These are phyloP conservation scores for Amiota mariae DNA, from an alignment of 2,888 invertebrate species.

Conservation along the genomic window DNA sequence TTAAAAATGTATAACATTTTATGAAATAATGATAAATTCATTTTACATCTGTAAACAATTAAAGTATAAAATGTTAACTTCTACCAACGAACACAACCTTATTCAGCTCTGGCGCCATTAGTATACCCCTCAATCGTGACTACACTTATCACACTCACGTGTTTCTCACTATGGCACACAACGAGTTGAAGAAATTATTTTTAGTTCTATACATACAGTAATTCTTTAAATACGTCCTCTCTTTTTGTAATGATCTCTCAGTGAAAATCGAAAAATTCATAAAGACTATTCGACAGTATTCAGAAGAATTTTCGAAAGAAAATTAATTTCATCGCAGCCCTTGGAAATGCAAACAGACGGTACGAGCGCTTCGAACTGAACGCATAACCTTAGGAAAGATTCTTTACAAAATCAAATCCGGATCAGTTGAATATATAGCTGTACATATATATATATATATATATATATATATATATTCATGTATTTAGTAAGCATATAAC, in stretches of 20 bases:
- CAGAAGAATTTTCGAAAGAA: slow-evolving; percentile 9
- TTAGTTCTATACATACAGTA: too few species aligned
- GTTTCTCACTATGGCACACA: too few species aligned
- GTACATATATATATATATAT: slow-evolving; percentile 8
- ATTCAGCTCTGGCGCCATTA: too few species aligned
- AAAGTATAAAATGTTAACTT: too few species aligned
- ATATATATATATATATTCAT: slow-evolving; percentile 10
- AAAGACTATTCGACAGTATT: slow-evolving; percentile 9
- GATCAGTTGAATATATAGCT: slow-evolving; percentile 16
- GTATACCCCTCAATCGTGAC: too few species aligned
- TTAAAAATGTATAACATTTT: too few species aligned
- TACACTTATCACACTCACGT: too few species aligned
- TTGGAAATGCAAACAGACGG: slow-evolving; percentile 11
- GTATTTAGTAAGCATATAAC: slow-evolving; percentile 12
- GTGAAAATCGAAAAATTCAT: background rate
- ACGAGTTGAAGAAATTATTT: too few species aligned
- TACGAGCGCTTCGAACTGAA: slow-evolving; percentile 22
- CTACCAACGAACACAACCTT: too few species aligned
- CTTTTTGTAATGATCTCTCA: background rate
- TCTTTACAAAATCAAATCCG: background rate
- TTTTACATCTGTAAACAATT: too few species aligned
- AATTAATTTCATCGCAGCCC: background rate
- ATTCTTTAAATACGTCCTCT: background rate
- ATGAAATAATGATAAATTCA: too few species aligned
- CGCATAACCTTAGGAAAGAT: slow-evolving; percentile 19